Evolutionary conservation across 2,113 vertebrate genomes (phyloP).

Genomic region (Cinclus cinclus): DNA sequence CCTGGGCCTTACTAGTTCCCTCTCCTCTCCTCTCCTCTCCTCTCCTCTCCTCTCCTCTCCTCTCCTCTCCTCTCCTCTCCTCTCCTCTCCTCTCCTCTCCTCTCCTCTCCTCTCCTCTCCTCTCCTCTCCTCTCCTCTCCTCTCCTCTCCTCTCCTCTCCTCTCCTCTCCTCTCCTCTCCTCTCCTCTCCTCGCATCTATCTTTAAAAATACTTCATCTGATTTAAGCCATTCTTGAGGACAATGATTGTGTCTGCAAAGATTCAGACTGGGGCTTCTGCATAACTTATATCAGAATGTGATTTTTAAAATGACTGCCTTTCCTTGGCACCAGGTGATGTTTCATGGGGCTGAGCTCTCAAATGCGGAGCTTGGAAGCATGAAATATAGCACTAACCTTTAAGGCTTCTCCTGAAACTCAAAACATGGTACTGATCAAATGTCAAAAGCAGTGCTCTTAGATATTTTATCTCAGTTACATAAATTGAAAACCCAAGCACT

Average conservation of each 20-base stretch:
- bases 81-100: neutral
- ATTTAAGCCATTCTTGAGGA: neutral
- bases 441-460: neutral
- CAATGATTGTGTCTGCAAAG: neutral
- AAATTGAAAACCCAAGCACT: neutral
- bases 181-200: neutral
- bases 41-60: neutral
- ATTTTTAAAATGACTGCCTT: constrained; percentile 15
- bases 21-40: neutral
- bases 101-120: neutral
- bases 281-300: constrained; percentile 10
- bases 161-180: neutral
- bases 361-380: neutral
- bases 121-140: neutral
- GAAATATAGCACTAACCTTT: constrained; percentile 59
- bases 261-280: neutral
- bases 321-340: constrained; percentile 31
- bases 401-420: constrained; percentile 42
- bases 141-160: neutral
- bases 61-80: neutral
- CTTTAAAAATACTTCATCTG: neutral
- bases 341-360: neutral
- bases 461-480: neutral
- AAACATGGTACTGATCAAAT: constrained; percentile 32
- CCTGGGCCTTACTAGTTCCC: neutral